Evolutionary conservation across 2,888 invertebrate species (phyloP), one percentile per base, ranked within the genome.

Genomic region (Apantesis nais): DNA sequence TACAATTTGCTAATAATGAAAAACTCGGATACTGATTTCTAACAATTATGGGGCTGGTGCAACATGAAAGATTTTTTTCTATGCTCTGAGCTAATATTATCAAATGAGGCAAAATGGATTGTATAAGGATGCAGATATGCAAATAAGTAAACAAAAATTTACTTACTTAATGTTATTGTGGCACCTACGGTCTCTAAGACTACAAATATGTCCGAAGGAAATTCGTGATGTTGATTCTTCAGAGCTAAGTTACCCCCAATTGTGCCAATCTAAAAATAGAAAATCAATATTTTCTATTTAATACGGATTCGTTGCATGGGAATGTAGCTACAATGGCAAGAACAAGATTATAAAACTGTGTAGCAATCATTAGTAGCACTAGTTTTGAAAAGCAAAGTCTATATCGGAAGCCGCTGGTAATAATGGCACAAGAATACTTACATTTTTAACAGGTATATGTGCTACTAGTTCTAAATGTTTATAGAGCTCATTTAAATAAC

Each of bases 131-230:
- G 22, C 1, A 8, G 19, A 19, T 48, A 5, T 19, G 19, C 19
- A 44, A 19, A 25, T 1, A 34, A 25, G 8, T 19, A 29, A 63
- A 5, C 0, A 25, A 39, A 83, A 41, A 31, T 11, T 31, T 5
- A 39, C 86, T 86, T 89, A 95, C 96, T 89, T 72, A 96, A 85
- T 22, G 94, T 95, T 16, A 97, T 81, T 39, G 90, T 87, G 0
- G 96, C 96, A 62, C 96, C 95, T 22, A 96, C 96, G 1, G 96
- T 96, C 88, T 95, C 96, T 22, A 97, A 83, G 11, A 97, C 90
- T 5, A 97, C 83, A 80, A 96, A 97, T 16, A 98, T 84, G 85
- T 98, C 98, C 0, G 98, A 98, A 0, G 96, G 97, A 85, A 98
- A 98, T 60, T 97, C 96, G 1, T 90, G 93, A 82, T 97, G 95